Evolutionary conservation across 2,888 invertebrate genomes (phyloP), one percentile per base, ranked within the genome.

Genomic region (Cryptocephalus primarius): DNA sequence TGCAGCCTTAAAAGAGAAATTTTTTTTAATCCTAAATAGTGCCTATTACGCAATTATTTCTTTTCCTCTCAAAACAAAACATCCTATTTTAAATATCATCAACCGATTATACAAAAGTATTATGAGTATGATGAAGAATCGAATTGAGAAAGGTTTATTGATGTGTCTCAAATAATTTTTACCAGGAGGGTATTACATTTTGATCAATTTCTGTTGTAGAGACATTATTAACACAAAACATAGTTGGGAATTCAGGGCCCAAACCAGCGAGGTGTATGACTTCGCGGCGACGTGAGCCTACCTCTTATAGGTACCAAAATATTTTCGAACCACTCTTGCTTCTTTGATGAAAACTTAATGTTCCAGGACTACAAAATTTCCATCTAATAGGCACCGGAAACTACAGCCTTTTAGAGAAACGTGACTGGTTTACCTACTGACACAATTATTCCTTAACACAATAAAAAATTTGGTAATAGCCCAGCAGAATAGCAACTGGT

Each of bases 321-420:
- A 43, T 41, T 44, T 12, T 13, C 10, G 2, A 9, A 14, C 42
- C n/a, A 8, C 14, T 12, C 11, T 12, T 41, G 22, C 41, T 8
- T 22, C 41, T 22, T 14, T 41, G 41, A 31, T 14, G 22, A 11
- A 41, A 11, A 10, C 11, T 8, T 31, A 39, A 11, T 63, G 55
- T 74, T 74, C 63, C 74, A 88, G 88, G 85, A 87, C 85, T 80
- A 85, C 86, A 82, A 90, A 89, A 88, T 89, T 88, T 85, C 87
- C 88, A 80, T 88, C 91, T 81, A 91, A 90, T 82, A 90, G 90
- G 80, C 91, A 92, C 83, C 88, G 92, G 82, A 93, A 92, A 82
- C 83, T 91, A 76, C 87, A 90, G 78, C 90, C 91, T 72, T 88
- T 91, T 81, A 88, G 91, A 83, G 89, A 90, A 85, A 91, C 91